Evolutionary conservation across 2,888 invertebrate species (phyloP), one percentile per base, ranked within the genome.

Genomic region (Cylindroiulus punctatus): DNA sequence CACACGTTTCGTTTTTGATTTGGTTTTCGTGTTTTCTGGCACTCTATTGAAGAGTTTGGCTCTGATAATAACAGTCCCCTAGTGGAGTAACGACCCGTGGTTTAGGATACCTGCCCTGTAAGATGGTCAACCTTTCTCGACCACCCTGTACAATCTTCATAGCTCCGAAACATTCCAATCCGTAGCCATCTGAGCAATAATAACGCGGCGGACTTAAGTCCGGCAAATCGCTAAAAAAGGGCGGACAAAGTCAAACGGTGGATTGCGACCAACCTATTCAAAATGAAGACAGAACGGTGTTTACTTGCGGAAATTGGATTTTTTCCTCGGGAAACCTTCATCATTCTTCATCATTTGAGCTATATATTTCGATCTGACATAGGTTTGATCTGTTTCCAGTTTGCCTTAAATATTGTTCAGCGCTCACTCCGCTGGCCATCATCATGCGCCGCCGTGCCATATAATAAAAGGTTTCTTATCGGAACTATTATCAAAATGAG

Each of bases 301-400:
- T 84, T 84, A 84, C 84, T 84, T 84, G 84, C 84, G 84, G 84
- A 84, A 84, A 84, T 84, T 84, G 84, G 84, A 84, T 84, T 84
- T 84, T 84, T 84, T 84, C 83, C 83, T 83, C 83, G 44, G 42
- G 83, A 83, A 83, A 83, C 44, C 84, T 44, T 52, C 84, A 84
- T 84, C 84, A 84, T 84, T 84, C 84, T 84, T 84, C 84, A 84
- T 84, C 84, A 84, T 84, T 84, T 84, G 84, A 84, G 84, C 84
- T 84, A 84, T 84, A 84, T 84, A 83, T 84, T 84, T 52, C 47
- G 84, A 84, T 84, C 44, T 84, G 84, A 84, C 84, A 84, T 52
- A 52, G 22, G 84, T 44, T 84, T 84, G 84, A 84, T 84, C 47
- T 52, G 52, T 84, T 84, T 84, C 44, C 84, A 84, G 47, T 44